Conservation (phyloP, 1,140 invertebrate species). For the Sinella curviseta region DNA sequence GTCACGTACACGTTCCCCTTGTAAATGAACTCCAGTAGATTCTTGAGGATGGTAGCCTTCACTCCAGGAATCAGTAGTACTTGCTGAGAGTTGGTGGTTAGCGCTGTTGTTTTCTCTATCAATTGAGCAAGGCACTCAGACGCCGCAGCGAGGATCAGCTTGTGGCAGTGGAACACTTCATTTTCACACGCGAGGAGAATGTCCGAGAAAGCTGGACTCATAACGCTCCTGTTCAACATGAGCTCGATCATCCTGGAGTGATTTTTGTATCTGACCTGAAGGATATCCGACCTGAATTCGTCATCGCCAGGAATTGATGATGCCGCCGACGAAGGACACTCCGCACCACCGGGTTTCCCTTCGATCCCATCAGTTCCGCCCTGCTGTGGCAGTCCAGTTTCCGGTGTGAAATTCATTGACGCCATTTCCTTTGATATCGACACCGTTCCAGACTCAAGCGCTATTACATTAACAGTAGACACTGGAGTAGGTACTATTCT, state of each 20-base stretch:
- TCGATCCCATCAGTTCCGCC: no score
- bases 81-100: constrained; percentile 58
- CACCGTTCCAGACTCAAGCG: no score
- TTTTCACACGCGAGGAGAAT: neutral
- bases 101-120: neutral
- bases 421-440: no score
- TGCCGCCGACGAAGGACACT: no score
- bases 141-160: neutral
- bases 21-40: constrained; percentile 25
- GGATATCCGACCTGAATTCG: neutral
- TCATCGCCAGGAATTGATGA: neutral
- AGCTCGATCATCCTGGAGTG: neutral
- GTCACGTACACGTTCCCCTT: neutral
- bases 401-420: no score
- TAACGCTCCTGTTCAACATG: neutral
- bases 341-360: no score
- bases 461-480: no score
- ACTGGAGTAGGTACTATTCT: no score
- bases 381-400: no score
- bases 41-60: constrained; percentile 7
- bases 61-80: neutral
- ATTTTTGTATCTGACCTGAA: neutral
- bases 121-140: neutral
- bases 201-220: neutral
- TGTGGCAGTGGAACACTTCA: neutral